Percentiles rank a stretch among this genome's conserved stretches.
Evolutionary conservation across 2,888 invertebrate species (phyloP).

Genomic region (Tipula lateralis): DNA sequence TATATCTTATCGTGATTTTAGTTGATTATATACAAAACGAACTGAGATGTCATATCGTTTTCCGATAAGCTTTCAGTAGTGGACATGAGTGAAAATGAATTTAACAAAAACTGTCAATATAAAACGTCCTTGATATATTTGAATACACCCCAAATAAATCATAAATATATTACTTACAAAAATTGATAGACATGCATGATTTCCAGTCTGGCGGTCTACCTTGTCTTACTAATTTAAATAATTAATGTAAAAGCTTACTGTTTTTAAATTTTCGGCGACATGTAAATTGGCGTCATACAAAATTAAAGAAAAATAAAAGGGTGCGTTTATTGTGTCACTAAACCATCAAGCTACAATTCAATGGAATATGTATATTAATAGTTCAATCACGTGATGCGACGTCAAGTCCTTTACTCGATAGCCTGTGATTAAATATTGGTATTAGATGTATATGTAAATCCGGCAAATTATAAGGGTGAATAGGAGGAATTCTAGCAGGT

Average conservation of each 20-base stretch:
- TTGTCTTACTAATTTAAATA: neutral
- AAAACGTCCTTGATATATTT: too few species aligned
- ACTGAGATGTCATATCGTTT: neutral
- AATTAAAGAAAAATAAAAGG: neutral
- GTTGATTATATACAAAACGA: too few species aligned
- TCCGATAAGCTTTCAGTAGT: too few species aligned
- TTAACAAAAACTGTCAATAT: neutral
- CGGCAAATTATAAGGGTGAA: neutral
- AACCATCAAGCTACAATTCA: neutral
- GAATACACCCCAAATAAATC: too few species aligned
- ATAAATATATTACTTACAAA: too few species aligned
- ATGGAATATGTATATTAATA: too few species aligned
- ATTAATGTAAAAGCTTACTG: neutral
- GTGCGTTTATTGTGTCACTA: neutral
- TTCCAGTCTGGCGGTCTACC: neutral
- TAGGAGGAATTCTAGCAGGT: neutral
- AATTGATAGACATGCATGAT: too few species aligned
- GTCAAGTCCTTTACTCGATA: neutral
- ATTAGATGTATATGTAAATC: neutral
- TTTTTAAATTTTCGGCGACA: neutral
- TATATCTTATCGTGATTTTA: too few species aligned
- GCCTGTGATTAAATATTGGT: too few species aligned
- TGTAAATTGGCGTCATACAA: neutral
- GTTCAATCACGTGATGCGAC: neutral
- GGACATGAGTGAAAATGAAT: neutral